phyloP scores from a whole-genome alignment of 2,797 vertebrate genomes.

The Malurus leucopterus region DNA sequence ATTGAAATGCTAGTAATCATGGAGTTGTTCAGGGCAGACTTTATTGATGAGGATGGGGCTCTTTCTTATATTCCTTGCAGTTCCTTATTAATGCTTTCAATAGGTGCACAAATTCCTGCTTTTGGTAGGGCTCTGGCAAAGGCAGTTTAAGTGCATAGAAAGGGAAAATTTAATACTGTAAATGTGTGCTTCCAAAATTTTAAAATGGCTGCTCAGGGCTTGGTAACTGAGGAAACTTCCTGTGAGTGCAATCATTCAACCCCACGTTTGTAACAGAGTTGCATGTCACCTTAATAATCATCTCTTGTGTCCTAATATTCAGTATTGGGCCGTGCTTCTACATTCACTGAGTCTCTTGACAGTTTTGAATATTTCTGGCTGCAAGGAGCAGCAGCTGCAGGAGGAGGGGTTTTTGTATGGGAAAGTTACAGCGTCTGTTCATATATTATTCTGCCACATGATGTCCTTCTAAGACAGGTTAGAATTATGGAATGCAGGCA shows the following conservation, averaged over 20 bases:
- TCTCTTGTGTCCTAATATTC: neutral
- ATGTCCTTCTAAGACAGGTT: constrained; percentile 53
- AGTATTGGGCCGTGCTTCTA: neutral
- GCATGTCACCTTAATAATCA: neutral
- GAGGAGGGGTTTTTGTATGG: neutral
- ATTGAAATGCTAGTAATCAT: neutral
- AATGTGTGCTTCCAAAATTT: neutral
- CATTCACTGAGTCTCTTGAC: neutral
- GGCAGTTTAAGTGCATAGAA: neutral
- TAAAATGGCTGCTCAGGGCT: neutral
- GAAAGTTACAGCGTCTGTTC: neutral
- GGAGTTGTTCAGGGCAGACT: neutral
- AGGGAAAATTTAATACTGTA: neutral
- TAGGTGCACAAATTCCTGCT: neutral
- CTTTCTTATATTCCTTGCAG: neutral
- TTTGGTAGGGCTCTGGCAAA: neutral
- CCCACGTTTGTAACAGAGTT: neutral
- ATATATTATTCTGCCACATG: constrained; percentile 49
- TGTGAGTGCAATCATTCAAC: neutral
- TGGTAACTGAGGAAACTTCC: neutral
- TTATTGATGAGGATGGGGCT: neutral
- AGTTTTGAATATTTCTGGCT: neutral
- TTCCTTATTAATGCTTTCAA: neutral
- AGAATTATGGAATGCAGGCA: neutral
- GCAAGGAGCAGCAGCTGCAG: neutral